These are phyloP conservation scores for Taphrorychus bicolor DNA, from an alignment of 2,888 invertebrate genomes.

Conservation along the genomic window DNA sequence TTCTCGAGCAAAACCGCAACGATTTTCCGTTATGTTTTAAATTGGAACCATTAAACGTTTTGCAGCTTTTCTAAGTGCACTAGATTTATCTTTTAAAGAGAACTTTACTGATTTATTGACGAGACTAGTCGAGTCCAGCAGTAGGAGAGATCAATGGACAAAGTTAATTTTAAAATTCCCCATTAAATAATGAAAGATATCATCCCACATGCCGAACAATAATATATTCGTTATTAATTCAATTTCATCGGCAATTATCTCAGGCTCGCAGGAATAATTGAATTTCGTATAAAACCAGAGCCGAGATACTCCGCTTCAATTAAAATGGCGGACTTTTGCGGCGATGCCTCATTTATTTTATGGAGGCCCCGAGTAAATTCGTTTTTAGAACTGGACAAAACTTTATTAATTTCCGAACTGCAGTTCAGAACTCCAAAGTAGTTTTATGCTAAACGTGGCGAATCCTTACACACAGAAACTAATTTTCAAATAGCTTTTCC, in stretches of 20 bases:
- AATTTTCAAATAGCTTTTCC: too few species aligned
- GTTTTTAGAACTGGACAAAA: background rate
- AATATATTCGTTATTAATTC: constrained; percentile 13
- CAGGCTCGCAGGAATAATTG: constrained; percentile 19
- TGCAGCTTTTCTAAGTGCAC: constrained; percentile 13
- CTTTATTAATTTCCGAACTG: background rate
- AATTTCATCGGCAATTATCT: constrained; percentile 21
- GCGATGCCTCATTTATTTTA: constrained; percentile 15
- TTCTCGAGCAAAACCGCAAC: constrained; percentile 21
- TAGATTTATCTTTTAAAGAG: constrained; percentile 19
- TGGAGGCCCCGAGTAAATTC: constrained; percentile 5
- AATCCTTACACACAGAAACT: too few species aligned
- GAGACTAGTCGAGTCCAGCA: background rate
- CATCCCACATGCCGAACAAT: background rate
- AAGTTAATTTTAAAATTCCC: background rate
- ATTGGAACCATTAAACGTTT: constrained; percentile 27
- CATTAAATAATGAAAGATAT: background rate
- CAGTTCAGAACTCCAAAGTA: background rate
- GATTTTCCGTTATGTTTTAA: constrained; percentile 29
- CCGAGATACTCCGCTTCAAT: constrained; percentile 10
- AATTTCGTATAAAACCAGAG: constrained; percentile 19
- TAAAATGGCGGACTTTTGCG: constrained; percentile 17
- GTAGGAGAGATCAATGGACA: background rate
- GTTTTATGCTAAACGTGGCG: background rate
- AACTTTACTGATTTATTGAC: background rate